Evolutionary conservation across 2,113 vertebrate species (phyloP).

Genomic region (Mastomys natalensis): DNA sequence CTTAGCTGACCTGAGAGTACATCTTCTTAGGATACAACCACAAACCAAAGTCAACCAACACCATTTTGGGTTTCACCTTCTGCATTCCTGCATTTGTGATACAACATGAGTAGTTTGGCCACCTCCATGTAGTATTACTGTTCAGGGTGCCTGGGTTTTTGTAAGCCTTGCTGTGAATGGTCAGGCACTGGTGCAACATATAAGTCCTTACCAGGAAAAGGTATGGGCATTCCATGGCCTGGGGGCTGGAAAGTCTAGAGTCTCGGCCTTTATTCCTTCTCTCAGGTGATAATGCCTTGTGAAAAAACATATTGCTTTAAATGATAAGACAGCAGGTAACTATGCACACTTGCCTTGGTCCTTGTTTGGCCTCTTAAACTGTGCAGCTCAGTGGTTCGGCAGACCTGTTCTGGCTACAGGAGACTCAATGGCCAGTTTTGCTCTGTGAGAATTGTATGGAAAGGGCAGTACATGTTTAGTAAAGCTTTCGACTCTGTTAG

Average conservation of each 20-base stretch:
- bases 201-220: background rate
- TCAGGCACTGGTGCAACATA: background rate
- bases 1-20: too few species aligned
- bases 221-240: background rate
- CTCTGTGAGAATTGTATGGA: slow-evolving; percentile 8
- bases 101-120: background rate
- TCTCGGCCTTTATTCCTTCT: slow-evolving; percentile 1
- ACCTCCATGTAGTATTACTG: background rate
- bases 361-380: slow-evolving; percentile 71
- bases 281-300: background rate
- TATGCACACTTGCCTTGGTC: background rate
- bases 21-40: background rate
- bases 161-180: background rate
- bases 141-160: background rate
- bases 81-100: slow-evolving; percentile 40
- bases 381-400: slow-evolving; percentile 1
- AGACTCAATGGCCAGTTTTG: slow-evolving; percentile 41
- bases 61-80: slow-evolving; percentile 19
- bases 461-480: slow-evolving; percentile 45
- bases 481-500: slow-evolving; percentile 35
- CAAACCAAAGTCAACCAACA: background rate
- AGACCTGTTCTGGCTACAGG: background rate
- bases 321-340: background rate
- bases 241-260: background rate
- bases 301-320: slow-evolving; percentile 12